Evolutionary conservation across 2,888 invertebrate species (phyloP).

Genomic region (Atethmia centrago): DNA sequence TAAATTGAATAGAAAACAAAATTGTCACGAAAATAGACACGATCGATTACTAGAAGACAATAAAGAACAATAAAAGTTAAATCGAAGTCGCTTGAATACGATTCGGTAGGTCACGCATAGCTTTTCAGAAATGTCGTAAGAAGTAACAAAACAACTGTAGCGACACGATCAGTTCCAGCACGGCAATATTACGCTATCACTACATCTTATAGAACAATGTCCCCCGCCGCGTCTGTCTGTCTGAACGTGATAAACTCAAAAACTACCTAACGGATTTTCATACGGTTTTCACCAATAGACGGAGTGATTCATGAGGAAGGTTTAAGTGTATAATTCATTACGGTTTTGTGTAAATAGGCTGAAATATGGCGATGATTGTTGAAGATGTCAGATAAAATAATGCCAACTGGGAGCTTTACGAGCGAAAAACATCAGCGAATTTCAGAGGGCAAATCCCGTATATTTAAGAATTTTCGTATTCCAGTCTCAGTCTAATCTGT

Average conservation of each 20-base stretch:
- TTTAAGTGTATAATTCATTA: too few species aligned
- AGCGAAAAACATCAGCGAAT: not conserved
- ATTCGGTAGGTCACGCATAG: conserved; percentile 34
- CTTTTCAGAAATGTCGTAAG: conserved; percentile 24
- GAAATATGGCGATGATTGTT: too few species aligned
- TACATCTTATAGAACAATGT: too few species aligned
- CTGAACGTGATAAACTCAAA: too few species aligned
- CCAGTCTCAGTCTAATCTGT: not conserved
- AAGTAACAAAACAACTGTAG: conserved; percentile 18
- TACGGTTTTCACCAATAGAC: too few species aligned
- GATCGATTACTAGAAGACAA: conserved; percentile 5
- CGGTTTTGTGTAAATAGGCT: too few species aligned
- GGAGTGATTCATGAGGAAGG: too few species aligned
- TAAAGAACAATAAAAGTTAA: conserved; percentile 25
- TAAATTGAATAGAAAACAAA: too few species aligned
- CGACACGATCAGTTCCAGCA: conserved; percentile 9
- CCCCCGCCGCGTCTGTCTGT: too few species aligned
- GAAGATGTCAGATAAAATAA: too few species aligned
- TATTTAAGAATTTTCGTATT: not conserved
- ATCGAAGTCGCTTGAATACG: conserved; percentile 23
- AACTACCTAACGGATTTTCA: too few species aligned
- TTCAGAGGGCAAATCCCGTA: not conserved
- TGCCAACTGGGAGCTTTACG: too few species aligned
- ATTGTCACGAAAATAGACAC: conserved; percentile 4
- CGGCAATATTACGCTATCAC: not conserved